A percentile compares a stretch with the other conserved stretches of the same genome.
Evolutionary conservation across 2,113 vertebrate genomes (phyloP).

Genomic region (Amblyornis subalaris): DNA sequence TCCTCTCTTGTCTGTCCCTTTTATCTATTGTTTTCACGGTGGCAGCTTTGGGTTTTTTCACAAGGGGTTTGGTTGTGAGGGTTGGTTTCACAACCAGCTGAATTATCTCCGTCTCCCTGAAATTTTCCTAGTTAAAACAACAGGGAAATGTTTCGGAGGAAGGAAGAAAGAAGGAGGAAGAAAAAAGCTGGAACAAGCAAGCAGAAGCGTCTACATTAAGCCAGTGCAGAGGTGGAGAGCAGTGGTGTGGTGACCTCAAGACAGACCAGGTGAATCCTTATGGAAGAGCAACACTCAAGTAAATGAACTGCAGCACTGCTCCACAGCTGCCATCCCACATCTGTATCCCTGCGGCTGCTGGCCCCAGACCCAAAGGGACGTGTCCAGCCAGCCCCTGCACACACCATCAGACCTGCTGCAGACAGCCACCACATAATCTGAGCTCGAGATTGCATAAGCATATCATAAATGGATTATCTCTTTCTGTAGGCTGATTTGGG

Average conservation of each 20-base stretch:
- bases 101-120: not conserved
- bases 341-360: not conserved
- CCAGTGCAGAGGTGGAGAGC: not conserved
- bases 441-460: not conserved
- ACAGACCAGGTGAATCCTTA: not conserved
- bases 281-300: not conserved
- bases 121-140: not conserved
- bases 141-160: not conserved
- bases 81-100: not conserved
- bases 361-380: not conserved
- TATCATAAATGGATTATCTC: not conserved
- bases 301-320: not conserved
- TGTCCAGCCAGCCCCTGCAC: not conserved
- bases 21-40: not conserved
- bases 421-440: not conserved
- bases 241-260: rapidly evolving
- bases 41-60: not conserved
- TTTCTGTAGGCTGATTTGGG: not conserved
- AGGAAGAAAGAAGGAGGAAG: not conserved
- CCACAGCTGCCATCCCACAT: not conserved
- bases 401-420: not conserved
- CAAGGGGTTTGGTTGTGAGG: not conserved
- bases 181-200: not conserved
- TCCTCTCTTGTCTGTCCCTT: not conserved
- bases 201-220: not conserved